Conservation (phyloP, 1,140 invertebrate species). For the Mamestra configurata region DNA sequence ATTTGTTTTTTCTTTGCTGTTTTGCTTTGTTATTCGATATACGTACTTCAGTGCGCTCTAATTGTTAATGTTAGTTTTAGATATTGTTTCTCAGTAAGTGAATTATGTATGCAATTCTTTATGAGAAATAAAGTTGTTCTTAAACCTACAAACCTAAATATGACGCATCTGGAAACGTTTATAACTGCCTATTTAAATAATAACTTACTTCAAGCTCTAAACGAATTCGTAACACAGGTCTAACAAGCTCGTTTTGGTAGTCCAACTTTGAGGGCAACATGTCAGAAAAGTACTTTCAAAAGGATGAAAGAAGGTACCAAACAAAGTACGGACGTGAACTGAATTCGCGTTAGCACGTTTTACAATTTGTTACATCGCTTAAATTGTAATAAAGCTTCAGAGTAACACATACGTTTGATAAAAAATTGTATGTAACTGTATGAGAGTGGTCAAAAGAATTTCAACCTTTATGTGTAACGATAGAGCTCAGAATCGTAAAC, state of each 20-base stretch:
- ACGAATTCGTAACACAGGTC: conserved; percentile 57
- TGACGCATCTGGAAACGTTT: too few species aligned
- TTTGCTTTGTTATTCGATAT: too few species aligned
- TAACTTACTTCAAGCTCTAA: background rate
- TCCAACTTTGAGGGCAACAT: conserved; percentile 63
- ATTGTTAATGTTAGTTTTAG: too few species aligned
- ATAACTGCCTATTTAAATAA: too few species aligned
- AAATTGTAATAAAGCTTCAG: conserved; percentile 84
- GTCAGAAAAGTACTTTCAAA: conserved; percentile 71
- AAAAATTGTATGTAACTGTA: conserved; percentile 51
- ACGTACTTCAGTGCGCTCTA: too few species aligned
- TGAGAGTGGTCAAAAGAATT: conserved; percentile 22
- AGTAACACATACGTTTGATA: conserved; percentile 73
- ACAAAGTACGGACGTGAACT: conserved; percentile 77
- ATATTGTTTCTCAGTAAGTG: too few species aligned
- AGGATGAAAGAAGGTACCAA: conserved; percentile 77
- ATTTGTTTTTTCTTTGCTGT: too few species aligned
- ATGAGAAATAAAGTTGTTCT: too few species aligned
- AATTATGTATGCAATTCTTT: too few species aligned
- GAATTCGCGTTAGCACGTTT: conserved; percentile 81
- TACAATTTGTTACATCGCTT: conserved; percentile 86
- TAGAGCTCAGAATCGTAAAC: conserved; percentile 50
- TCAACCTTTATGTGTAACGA: conserved; percentile 1
- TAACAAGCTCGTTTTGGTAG: conserved; percentile 51
- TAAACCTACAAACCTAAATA: too few species aligned